Percentiles rank a stretch among this genome's conserved stretches.
Evolutionary conservation across 2,888 invertebrate genomes (phyloP).

Genomic region (Coleophora flavipennella): DNA sequence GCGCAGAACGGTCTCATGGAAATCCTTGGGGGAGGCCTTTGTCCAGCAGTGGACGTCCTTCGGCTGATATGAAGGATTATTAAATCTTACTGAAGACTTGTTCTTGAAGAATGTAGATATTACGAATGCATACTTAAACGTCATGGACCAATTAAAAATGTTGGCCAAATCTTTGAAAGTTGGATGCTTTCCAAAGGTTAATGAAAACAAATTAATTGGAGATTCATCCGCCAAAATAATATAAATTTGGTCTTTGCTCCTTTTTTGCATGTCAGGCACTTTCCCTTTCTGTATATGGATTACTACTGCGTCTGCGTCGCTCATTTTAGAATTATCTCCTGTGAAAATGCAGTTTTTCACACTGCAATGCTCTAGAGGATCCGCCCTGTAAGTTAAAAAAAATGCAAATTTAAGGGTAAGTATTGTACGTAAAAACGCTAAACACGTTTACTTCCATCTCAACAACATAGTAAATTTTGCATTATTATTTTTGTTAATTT

Average conservation of each 20-base stretch:
- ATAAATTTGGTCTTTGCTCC: constrained; percentile 69
- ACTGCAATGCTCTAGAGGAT: constrained; percentile 42
- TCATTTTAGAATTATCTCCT: constrained; percentile 52
- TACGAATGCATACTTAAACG: constrained; percentile 53
- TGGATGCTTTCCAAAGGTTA: constrained; percentile 23
- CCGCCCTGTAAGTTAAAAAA: background rate
- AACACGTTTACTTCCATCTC: too few species aligned
- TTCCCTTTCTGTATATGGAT: constrained; percentile 54
- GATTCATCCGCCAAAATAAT: constrained; percentile 78
- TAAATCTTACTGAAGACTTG: too few species aligned
- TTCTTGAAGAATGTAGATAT: too few species aligned
- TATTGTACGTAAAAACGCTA: too few species aligned
- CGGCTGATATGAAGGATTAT: too few species aligned
- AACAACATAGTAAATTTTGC: too few species aligned
- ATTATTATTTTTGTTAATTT: too few species aligned
- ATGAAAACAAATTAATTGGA: constrained; percentile 69
- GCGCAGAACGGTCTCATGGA: too few species aligned
- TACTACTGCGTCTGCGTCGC: constrained; percentile 72
- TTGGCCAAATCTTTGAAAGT: constrained; percentile 55
- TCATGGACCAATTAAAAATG: constrained; percentile 78
- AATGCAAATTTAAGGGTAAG: too few species aligned
- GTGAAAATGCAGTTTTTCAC: constrained; percentile 72
- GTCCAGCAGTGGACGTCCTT: too few species aligned
- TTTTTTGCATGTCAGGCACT: constrained; percentile 17
- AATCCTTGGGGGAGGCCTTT: too few species aligned